Conservation (phyloP, 2,888 invertebrate species). For the Perdita meconis region DNA sequence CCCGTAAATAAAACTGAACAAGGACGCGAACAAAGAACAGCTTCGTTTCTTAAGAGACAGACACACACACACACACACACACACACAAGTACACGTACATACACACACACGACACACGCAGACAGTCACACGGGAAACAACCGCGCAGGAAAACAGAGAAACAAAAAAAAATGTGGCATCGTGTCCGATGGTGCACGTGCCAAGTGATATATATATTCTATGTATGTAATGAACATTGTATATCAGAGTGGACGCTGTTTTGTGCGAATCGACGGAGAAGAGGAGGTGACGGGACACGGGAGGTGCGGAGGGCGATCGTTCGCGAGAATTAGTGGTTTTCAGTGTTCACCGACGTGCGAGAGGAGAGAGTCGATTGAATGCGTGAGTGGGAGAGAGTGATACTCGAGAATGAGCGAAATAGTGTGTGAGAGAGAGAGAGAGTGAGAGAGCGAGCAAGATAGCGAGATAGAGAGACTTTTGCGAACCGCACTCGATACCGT, state of each 20-base stretch:
- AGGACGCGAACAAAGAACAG: constrained; percentile 56
- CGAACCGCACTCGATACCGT: constrained; percentile 74
- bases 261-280: constrained; percentile 60
- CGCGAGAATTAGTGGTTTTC: constrained; percentile 39
- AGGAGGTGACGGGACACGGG: constrained; percentile 28
- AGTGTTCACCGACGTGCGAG: constrained; percentile 31
- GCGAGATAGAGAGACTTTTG: constrained; percentile 40
- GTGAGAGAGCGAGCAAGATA: constrained; percentile 25
- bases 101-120: no score
- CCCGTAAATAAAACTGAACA: constrained; percentile 29
- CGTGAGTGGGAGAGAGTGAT: constrained; percentile 14
- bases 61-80: not conserved
- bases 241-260: constrained; percentile 71
- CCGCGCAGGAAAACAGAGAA: not conserved
- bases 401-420: not conserved
- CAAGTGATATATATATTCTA: constrained; percentile 71
- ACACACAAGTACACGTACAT: not conserved
- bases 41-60: constrained; percentile 30
- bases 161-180: constrained; percentile 67
- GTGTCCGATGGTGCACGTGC: constrained; percentile 71
- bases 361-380: constrained; percentile 21
- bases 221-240: constrained; percentile 64
- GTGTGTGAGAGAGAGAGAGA: constrained; percentile 16
- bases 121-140: no score
- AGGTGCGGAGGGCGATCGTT: constrained; percentile 40